Conservation (phyloP, 2,797 vertebrate species). For the Leptodactylus fallax region DNA sequence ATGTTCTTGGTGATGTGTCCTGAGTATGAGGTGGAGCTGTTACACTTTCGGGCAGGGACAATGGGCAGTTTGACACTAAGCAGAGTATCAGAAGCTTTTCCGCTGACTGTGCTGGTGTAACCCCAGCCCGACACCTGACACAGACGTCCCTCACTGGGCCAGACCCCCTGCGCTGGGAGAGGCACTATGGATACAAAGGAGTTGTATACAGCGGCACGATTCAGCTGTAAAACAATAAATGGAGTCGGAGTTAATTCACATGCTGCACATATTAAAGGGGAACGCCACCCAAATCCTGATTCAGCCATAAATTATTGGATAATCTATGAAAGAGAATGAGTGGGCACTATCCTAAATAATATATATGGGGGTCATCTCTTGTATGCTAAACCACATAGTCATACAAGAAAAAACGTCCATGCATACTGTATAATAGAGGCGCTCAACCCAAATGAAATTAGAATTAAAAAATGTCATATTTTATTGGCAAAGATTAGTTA, state of each 20-base stretch:
- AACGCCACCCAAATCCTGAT: background rate
- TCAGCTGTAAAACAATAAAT: background rate
- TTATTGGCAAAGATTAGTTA: no score
- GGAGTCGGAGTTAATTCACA: background rate
- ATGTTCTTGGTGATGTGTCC: constrained; percentile 82
- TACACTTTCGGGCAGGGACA: constrained; percentile 76
- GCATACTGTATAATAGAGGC: no score
- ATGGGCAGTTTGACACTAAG: constrained; percentile 81
- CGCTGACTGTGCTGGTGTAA: constrained; percentile 71
- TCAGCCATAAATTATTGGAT: no score
- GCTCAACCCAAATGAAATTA: no score
- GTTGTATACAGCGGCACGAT: constrained; percentile 75
- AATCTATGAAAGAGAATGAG: no score
- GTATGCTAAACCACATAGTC: no score
- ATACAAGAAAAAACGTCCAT: no score
- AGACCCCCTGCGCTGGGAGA: constrained; percentile 74
- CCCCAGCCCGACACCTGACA: constrained; percentile 87
- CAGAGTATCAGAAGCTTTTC: constrained; percentile 75
- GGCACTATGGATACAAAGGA: constrained; percentile 77
- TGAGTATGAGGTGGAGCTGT: constrained; percentile 76
- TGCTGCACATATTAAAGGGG: background rate
- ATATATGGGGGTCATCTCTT: no score
- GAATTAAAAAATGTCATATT: no score
- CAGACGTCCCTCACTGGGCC: constrained; percentile 71
- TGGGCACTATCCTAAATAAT: no score